phyloP scores from a whole-genome alignment of 2,797 vertebrate genomes.

The Sebastes hubbsi region DNA sequence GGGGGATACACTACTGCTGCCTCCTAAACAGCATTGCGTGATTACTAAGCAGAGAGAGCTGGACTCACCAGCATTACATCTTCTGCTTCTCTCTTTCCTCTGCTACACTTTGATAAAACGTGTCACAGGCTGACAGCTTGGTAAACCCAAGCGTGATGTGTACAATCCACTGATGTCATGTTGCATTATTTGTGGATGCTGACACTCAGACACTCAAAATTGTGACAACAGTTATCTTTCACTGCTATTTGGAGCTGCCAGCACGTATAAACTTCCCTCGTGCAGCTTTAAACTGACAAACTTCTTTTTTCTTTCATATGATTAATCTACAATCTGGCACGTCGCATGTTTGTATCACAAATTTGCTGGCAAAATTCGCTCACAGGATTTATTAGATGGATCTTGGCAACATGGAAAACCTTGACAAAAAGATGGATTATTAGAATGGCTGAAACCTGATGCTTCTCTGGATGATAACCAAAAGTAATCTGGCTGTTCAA shows the following conservation, averaged over 20 bases:
- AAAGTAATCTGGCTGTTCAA: slow-evolving; percentile 58
- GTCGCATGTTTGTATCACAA: not conserved
- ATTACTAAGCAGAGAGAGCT: not conserved
- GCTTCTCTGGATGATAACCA: slow-evolving; percentile 46
- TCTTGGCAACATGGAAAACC: slow-evolving; percentile 25
- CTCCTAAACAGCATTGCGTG: not conserved
- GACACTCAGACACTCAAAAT: slow-evolving; percentile 31
- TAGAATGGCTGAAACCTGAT: slow-evolving; percentile 40
- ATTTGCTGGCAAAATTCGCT: not conserved
- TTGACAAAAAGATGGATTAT: slow-evolving; percentile 51
- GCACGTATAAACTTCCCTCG: not conserved
- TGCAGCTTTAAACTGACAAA: slow-evolving; percentile 21
- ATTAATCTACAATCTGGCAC: slow-evolving; percentile 8
- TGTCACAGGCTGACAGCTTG: slow-evolving; percentile 50
- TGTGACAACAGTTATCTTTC: slow-evolving; percentile 28
- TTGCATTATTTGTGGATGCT: slow-evolving; percentile 38
- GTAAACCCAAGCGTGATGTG: slow-evolving; percentile 31
- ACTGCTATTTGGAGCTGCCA: not conserved
- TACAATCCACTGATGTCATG: slow-evolving; percentile 43
- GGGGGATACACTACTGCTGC: not conserved
- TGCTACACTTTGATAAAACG: slow-evolving; percentile 44
- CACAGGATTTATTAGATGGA: not conserved
- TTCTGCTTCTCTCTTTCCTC: slow-evolving; percentile 24
- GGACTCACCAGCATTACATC: slow-evolving; percentile 31
- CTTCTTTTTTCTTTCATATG: not conserved